Evolutionary conservation across 2,113 vertebrate species (phyloP).

Genomic region (Todiramphus saurophagus): DNA sequence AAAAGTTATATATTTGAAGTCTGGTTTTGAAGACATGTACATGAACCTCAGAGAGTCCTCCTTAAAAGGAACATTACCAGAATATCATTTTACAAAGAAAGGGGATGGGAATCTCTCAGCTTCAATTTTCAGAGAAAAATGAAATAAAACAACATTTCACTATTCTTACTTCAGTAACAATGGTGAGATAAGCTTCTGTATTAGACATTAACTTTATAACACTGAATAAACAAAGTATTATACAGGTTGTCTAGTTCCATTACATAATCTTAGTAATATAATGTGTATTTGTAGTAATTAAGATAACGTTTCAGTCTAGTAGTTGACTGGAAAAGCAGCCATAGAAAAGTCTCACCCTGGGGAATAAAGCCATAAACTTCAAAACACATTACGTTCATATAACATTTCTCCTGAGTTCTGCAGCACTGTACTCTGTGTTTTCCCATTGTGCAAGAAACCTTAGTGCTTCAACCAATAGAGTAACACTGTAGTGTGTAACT

Average conservation of each 20-base stretch:
- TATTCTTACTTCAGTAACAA: neutral
- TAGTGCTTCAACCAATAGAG: neutral
- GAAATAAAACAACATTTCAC: neutral
- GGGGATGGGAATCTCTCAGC: fast-evolving
- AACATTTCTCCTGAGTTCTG: neutral
- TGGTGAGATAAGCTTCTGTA: neutral
- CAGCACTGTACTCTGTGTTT: neutral
- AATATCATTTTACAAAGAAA: neutral
- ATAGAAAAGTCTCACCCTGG: neutral
- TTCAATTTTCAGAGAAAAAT: neutral
- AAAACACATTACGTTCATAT: neutral
- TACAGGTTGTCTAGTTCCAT: neutral
- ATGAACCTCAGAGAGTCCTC: neutral
- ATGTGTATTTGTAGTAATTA: neutral
- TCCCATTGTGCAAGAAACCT: neutral
- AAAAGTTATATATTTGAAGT: neutral
- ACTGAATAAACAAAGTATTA: neutral
- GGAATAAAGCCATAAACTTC: neutral
- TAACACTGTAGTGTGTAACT: neutral
- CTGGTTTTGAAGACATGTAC: neutral
- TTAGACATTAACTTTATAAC: neutral
- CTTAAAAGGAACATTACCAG: neutral
- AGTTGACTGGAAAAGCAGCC: neutral
- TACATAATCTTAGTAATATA: neutral
- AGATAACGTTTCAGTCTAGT: neutral